Evolutionary conservation across 1,140 invertebrate genomes (phyloP).

Genomic region (Leptopilina boulardi): DNA sequence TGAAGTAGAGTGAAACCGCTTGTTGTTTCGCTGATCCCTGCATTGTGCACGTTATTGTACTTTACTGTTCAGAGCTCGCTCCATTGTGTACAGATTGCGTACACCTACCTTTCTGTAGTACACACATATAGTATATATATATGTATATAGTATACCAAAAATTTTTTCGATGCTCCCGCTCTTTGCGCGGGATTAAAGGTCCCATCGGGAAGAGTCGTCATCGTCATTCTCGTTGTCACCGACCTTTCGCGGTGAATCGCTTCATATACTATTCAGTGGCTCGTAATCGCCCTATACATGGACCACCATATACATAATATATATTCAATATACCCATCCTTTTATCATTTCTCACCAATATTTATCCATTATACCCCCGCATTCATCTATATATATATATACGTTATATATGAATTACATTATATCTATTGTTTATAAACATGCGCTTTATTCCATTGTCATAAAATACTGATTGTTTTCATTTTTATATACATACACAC

Average conservation of each 20-base stretch:
- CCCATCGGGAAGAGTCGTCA: constrained; percentile 51
- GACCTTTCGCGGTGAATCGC: constrained; percentile 49
- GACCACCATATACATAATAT: background rate
- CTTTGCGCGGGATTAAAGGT: constrained; percentile 61
- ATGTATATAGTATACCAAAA: constrained; percentile 47
- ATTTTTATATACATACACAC: too few relatives aligned
- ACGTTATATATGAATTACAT: too few relatives aligned
- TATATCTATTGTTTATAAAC: too few relatives aligned
- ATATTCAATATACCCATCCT: constrained; percentile 1
- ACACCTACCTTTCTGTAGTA: constrained; percentile 51
- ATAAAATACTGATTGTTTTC: too few relatives aligned
- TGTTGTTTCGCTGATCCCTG: constrained; percentile 73
- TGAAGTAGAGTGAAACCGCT: constrained; percentile 70
- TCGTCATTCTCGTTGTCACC: constrained; percentile 52
- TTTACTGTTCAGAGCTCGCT: constrained; percentile 61
- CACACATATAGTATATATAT: constrained; percentile 2
- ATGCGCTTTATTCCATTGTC: too few relatives aligned
- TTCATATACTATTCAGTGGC: constrained; percentile 55
- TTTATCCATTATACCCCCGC: background rate
- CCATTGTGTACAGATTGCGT: constrained; percentile 66
- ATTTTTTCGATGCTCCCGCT: constrained; percentile 55
- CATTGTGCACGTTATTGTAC: constrained; percentile 66
- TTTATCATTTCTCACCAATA: constrained; percentile 25
- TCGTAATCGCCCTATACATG: constrained; percentile 53
- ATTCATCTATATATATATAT: too few relatives aligned